phyloP scores from a whole-genome alignment of 2,797 vertebrate species.

The Buceros bicornis region DNA sequence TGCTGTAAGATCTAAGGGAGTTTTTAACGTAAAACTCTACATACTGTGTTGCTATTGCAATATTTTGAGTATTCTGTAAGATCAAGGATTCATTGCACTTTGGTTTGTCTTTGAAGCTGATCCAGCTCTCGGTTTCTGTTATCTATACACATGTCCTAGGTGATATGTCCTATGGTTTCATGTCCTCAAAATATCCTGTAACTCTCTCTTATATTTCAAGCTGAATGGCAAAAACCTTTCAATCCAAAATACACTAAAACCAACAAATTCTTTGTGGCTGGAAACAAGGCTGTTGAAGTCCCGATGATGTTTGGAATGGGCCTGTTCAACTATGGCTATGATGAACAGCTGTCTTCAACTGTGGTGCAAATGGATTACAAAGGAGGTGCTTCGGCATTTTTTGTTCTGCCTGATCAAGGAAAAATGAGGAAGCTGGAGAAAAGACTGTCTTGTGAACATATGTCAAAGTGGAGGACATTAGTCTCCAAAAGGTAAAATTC shows the following conservation, averaged over 20 bases:
- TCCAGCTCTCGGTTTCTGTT: neutral
- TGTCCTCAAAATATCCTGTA: neutral
- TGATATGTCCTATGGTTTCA: neutral
- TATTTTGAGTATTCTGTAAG: neutral
- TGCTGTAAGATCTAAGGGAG: neutral
- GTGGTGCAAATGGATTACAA: slow-evolving; percentile 90
- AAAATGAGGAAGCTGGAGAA: slow-evolving; percentile 84
- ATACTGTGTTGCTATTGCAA: neutral
- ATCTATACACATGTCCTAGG: neutral
- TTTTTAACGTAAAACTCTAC: neutral
- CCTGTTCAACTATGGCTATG: slow-evolving; percentile 82
- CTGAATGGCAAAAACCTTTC: slow-evolving; percentile 89
- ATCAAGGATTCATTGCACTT: neutral
- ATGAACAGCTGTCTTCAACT: slow-evolving; percentile 80
- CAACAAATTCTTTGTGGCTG: slow-evolving; percentile 83
- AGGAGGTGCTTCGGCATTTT: slow-evolving; percentile 86
- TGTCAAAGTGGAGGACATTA: slow-evolving; percentile 80
- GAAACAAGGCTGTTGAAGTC: slow-evolving; percentile 82
- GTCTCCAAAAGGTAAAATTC: slow-evolving; percentile 69
- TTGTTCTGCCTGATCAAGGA: slow-evolving; percentile 88
- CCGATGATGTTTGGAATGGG: slow-evolving; percentile 91
- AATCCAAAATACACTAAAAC: slow-evolving; percentile 81
- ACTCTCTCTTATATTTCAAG: slow-evolving; percentile 66
- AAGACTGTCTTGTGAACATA: slow-evolving; percentile 74
- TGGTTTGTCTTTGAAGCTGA: neutral